phyloP scores from a whole-genome alignment of 1,140 invertebrate genomes.

The Medauroidea extradentata region DNA sequence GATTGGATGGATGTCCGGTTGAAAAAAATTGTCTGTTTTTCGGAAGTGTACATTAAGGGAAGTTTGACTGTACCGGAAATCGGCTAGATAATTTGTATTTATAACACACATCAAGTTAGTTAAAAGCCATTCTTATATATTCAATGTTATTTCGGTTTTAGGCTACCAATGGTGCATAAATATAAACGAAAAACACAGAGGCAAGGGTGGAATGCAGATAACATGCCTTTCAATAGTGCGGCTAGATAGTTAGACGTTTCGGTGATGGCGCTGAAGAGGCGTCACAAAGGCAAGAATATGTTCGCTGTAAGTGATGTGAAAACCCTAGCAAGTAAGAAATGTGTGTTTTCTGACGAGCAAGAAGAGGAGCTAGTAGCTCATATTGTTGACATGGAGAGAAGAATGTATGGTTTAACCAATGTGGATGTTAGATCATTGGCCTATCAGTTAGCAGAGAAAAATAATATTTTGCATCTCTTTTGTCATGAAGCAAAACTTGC shows the following conservation, averaged over 20 bases:
- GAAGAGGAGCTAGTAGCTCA: not conserved
- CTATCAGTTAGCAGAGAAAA: not conserved
- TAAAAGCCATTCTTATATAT: too few species aligned
- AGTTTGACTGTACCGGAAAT: too few species aligned
- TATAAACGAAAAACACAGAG: constrained; percentile 4
- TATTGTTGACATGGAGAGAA: constrained; percentile 8
- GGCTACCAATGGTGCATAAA: not conserved
- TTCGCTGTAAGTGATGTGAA: not conserved
- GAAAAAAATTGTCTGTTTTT: too few species aligned
- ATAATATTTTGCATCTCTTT: constrained; percentile 3
- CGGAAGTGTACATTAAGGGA: too few species aligned
- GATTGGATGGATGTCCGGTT: too few species aligned
- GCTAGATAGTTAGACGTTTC: not conserved
- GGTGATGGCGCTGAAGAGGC: not conserved
- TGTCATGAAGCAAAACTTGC: constrained; percentile 3
- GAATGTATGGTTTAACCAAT: constrained; percentile 8
- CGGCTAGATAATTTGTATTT: too few species aligned
- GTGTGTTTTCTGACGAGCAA: constrained; percentile 9
- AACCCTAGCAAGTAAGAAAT: not conserved
- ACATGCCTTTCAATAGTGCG: not conserved
- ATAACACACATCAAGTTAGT: too few species aligned
- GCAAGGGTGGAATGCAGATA: constrained; percentile 2
- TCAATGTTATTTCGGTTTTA: too few species aligned
- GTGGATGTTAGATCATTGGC: not conserved
- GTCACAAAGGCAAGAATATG: not conserved